phyloP scores from a whole-genome alignment of 2,888 invertebrate species.

The Cylindroiulus punctatus region DNA sequence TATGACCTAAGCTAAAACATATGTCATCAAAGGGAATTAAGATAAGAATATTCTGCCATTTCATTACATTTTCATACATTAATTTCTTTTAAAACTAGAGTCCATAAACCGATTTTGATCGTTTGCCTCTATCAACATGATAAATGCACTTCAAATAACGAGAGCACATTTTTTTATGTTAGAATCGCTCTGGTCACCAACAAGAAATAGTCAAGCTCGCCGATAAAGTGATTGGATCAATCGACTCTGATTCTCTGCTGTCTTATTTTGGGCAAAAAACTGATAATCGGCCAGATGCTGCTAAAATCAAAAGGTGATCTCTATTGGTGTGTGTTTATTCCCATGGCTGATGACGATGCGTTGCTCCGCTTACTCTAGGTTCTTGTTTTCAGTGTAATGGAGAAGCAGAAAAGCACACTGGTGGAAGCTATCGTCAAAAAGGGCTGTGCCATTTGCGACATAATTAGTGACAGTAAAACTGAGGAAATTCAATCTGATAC shows the following conservation, averaged over 20 bases:
- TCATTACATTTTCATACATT: too few relatives aligned
- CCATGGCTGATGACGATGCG: constrained; percentile 57
- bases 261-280: constrained; percentile 85
- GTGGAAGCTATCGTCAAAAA: constrained; percentile 83
- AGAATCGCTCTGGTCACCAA: constrained; percentile 60
- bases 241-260: constrained; percentile 82
- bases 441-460: constrained; percentile 77
- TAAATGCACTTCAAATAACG: neutral
- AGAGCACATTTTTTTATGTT: neutral
- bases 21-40: too few relatives aligned
- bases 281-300: constrained; percentile 83
- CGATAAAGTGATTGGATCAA: constrained; percentile 75
- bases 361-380: neutral
- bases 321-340: constrained; percentile 52
- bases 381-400: constrained; percentile 75
- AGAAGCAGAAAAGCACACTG: constrained; percentile 81
- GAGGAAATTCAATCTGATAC: constrained; percentile 50
- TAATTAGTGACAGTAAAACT: constrained; percentile 65
- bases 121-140: too few relatives aligned
- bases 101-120: too few relatives aligned
- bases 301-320: constrained; percentile 80
- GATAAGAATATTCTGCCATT: too few relatives aligned
- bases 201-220: constrained; percentile 73
- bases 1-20: neutral
- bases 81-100: too few relatives aligned